Evolutionary conservation across 2,113 vertebrate species (phyloP).

Genomic region (Gnathonemus echidnorhynchus): DNA sequence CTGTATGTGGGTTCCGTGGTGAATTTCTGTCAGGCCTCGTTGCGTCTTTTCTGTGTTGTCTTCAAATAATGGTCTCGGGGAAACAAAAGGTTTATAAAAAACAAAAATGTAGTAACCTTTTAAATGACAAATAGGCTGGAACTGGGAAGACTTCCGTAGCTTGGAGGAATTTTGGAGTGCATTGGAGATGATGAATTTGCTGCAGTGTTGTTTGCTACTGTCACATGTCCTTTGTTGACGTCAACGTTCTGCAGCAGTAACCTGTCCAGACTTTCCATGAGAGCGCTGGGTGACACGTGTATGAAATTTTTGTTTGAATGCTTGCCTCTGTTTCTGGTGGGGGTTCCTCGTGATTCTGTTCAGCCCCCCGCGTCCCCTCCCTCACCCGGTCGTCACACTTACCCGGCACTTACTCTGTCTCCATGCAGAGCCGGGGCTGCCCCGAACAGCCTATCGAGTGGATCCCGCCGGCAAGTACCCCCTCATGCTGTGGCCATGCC

Average conservation of each 20-base stretch:
- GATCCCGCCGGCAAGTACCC: conserved; percentile 86
- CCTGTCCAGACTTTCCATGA: not conserved
- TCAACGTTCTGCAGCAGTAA: not conserved
- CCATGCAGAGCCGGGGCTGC: conserved; percentile 81
- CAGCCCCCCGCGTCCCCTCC: not conserved
- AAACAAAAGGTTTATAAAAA: not conserved
- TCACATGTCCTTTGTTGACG: not conserved
- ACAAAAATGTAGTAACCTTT: not conserved
- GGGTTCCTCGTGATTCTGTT: not conserved
- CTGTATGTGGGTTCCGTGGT: conserved; percentile 33
- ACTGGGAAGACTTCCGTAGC: not conserved
- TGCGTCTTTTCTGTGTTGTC: conserved; percentile 10
- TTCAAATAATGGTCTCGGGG: not conserved
- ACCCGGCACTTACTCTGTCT: conserved; percentile 66
- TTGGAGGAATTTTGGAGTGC: not conserved
- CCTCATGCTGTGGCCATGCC: not conserved
- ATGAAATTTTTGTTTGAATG: not conserved
- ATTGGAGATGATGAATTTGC: not conserved
- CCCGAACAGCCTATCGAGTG: conserved; percentile 75
- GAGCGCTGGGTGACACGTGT: not conserved
- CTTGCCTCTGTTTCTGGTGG: not conserved
- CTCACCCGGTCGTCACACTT: conserved; percentile 44
- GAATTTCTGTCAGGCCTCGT: conserved; percentile 17
- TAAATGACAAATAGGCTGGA: not conserved
- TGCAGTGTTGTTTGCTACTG: not conserved